Evolutionary conservation across 2,888 invertebrate genomes (phyloP).

Genomic region (Andrena fulva): DNA sequence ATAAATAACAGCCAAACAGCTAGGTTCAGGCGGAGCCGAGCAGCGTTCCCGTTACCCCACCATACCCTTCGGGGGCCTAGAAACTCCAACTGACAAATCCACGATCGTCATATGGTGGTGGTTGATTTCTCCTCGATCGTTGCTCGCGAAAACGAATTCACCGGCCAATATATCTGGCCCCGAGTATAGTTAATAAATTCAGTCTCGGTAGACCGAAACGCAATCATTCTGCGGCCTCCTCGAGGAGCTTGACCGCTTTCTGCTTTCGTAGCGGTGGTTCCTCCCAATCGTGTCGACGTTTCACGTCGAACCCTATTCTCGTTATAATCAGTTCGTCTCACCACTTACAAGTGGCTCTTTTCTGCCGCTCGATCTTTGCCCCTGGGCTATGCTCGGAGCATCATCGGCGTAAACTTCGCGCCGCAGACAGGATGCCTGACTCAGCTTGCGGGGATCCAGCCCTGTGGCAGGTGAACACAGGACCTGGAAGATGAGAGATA

Average conservation of each 20-base stretch:
- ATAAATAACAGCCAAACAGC: too few relatives aligned
- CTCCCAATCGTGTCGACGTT: conserved; percentile 44
- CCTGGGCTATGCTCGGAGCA: conserved; percentile 10
- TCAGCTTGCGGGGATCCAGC: conserved; percentile 54
- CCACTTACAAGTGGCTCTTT: conserved; percentile 45
- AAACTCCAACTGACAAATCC: too few relatives aligned
- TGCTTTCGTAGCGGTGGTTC: conserved; percentile 1
- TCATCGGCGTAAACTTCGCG: conserved; percentile 43
- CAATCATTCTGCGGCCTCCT: conserved; percentile 76
- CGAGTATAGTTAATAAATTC: conserved; percentile 76
- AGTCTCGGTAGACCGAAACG: conserved; percentile 69
- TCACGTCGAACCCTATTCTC: conserved; percentile 27
- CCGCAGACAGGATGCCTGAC: conserved; percentile 48
- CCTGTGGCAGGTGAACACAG: conserved; percentile 11
- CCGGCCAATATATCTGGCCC: too few relatives aligned
- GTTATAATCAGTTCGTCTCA: conserved; percentile 62
- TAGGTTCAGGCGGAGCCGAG: too few relatives aligned
- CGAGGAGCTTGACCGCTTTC: conserved; percentile 53
- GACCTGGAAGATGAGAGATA: conserved; percentile 31
- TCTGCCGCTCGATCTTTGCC: conserved; percentile 54
- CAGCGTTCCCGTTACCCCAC: too few relatives aligned
- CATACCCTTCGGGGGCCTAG: too few relatives aligned
- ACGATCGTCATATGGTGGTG: too few relatives aligned
- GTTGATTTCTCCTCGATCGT: too few relatives aligned
- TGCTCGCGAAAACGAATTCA: too few relatives aligned